These are phyloP conservation scores for Nasonovia ribisnigri DNA, from an alignment of 2,888 invertebrate genomes.

Conservation along the genomic window DNA sequence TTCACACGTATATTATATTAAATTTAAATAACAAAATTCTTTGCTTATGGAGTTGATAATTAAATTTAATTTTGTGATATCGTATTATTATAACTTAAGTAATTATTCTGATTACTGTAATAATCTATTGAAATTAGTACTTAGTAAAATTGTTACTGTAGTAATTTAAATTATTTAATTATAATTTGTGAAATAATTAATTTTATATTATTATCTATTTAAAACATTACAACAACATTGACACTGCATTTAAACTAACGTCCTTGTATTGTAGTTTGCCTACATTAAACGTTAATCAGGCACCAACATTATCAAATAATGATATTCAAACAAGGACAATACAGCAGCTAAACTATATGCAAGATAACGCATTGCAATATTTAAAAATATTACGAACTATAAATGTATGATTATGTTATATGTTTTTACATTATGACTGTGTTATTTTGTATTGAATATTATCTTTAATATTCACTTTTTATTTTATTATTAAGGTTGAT, in stretches of 20 bases:
- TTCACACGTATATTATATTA: background rate
- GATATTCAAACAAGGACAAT: background rate
- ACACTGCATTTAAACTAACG: conserved; percentile 8
- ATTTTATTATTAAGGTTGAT: background rate
- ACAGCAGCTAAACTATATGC: background rate
- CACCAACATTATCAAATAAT: background rate
- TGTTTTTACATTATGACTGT: background rate
- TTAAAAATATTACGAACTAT: background rate
- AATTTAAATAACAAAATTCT: background rate
- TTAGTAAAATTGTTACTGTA: background rate
- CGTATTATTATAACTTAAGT: background rate
- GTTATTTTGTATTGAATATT: background rate
- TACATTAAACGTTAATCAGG: background rate
- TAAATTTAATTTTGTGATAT: background rate
- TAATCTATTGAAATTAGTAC: background rate
- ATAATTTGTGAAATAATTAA: background rate
- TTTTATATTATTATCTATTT: background rate
- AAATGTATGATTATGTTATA: background rate
- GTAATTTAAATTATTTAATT: background rate
- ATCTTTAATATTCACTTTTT: background rate
- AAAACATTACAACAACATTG: background rate
- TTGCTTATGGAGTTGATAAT: background rate
- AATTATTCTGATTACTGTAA: background rate
- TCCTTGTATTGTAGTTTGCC: background rate
- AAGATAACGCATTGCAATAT: background rate